Conservation (phyloP, 2,797 vertebrate genomes). For the Melanotaenia maccullochi region DNA sequence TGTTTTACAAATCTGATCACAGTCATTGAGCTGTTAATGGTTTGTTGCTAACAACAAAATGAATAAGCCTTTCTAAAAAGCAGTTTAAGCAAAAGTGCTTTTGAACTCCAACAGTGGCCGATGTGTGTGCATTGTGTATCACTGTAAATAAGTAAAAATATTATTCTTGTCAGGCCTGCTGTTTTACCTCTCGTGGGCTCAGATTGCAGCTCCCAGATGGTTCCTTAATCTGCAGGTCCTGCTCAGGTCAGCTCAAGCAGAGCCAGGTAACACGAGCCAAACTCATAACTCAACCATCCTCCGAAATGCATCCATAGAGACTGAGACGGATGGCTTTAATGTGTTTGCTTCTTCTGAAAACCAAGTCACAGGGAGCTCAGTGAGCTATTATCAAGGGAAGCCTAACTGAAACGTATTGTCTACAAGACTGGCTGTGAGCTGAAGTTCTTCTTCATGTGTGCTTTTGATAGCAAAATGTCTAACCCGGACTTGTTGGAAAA, state of each 20-base stretch:
- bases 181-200: conserved; percentile 69
- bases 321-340: conserved; percentile 71
- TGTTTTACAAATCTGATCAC: conserved; percentile 32
- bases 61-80: conserved; percentile 2
- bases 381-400: conserved; percentile 49
- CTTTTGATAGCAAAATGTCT: conserved; percentile 55
- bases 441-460: conserved; percentile 32
- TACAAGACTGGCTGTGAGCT: conserved; percentile 56
- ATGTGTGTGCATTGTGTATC: conserved; percentile 18
- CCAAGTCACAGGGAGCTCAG: conserved; percentile 36
- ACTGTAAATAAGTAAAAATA: conserved; percentile 59
- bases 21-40: background rate
- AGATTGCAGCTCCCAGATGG: conserved; percentile 82
- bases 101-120: conserved; percentile 17
- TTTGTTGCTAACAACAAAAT: background rate
- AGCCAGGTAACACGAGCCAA: conserved; percentile 81
- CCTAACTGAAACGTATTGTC: conserved; percentile 67
- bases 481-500: conserved; percentile 34
- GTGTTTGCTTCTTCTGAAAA: conserved; percentile 65
- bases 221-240: conserved; percentile 80
- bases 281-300: conserved; percentile 75
- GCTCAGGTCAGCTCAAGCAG: conserved; percentile 76
- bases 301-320: conserved; percentile 65
- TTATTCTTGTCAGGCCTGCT: conserved; percentile 35
- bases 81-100: conserved; percentile 8